Evolutionary conservation across 1,140 invertebrate species (phyloP), one percentile per base, ranked within the genome.

Genomic region (Pogonus chalceus): DNA sequence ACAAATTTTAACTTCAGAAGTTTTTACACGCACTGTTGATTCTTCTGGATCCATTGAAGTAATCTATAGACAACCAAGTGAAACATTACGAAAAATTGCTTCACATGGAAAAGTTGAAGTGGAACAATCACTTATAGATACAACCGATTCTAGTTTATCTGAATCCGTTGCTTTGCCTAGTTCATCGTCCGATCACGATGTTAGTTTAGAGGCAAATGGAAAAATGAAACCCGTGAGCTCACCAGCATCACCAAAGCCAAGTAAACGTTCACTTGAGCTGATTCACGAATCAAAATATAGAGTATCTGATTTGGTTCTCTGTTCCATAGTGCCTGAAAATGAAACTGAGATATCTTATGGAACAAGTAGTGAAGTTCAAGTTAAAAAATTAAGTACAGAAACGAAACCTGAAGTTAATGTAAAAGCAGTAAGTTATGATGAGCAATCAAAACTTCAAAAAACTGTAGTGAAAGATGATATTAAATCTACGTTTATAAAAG

Each of bases 141-240:
- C 77, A 35, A 79, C 78, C 52, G 78, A 79, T 66, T 79, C 78
- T 2, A 79, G 77, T 64, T 63, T 79, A 21, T 79, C 77, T 24
- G 78, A 79, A 58, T 79, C 77, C 12, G 68, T 79, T 39, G 78
- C 78, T 52, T 60, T 79, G 51, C 77, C 78, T 12, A 73, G 76
- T 59, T 77, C 75, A 46, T 72, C 71, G 31, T 70, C 74, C n/a
- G 74, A 75, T 54, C 73, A 77, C 53, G 75, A 78, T 37, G 60
- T 71, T 20, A 72, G 68, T 58, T 65, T 67, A 10, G 76, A 78
- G 61, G 69, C 62, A 23, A 74, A 66, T 55, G 68, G 55, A 56
- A 65, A 60, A 60, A 63, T 61, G 61, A 73, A 65, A 31, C 63
- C 66, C 3, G 46, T 59, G 14, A 16, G 3, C 7, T 72, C 70